phyloP scores from a whole-genome alignment of 2,888 invertebrate species.

The Leptothorax acervorum region DNA sequence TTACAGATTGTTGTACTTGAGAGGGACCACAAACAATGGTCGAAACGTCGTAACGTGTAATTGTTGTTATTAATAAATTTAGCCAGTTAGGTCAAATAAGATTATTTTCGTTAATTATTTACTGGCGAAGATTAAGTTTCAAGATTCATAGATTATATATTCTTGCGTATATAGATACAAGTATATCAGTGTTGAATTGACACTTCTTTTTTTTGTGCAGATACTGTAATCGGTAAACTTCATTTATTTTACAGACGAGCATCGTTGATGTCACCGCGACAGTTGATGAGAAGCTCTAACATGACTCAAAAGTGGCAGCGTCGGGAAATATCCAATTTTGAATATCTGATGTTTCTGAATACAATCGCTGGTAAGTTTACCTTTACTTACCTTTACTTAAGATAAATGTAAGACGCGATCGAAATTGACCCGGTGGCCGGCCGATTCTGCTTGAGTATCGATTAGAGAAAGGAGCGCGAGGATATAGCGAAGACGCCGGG shows the following conservation, averaged over 20 bases:
- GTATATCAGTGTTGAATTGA: too few relatives aligned
- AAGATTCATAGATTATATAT: too few relatives aligned
- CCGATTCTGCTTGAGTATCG: slow-evolving; percentile 60
- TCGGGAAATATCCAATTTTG: slow-evolving; percentile 99
- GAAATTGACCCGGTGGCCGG: slow-evolving; percentile 27
- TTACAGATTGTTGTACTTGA: too few relatives aligned
- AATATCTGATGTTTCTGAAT: slow-evolving; percentile 99
- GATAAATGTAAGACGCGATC: not conserved
- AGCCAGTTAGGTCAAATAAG: too few relatives aligned
- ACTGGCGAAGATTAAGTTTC: too few relatives aligned
- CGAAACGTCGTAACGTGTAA: too few relatives aligned
- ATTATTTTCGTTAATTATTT: too few relatives aligned
- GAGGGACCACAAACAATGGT: too few relatives aligned
- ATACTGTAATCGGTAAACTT: not conserved
- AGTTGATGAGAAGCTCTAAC: slow-evolving; percentile 99
- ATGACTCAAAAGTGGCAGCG: slow-evolving; percentile 99
- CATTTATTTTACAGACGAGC: slow-evolving; percentile 89
- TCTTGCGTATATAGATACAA: too few relatives aligned
- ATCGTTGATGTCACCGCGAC: slow-evolving; percentile 99
- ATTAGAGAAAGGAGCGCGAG: slow-evolving; percentile 70
- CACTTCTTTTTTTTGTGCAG: too few relatives aligned
- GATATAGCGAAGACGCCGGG: slow-evolving; percentile 62
- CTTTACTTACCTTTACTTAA: not conserved
- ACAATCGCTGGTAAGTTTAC: slow-evolving; percentile 97
- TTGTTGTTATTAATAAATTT: too few relatives aligned